These are phyloP conservation scores for Bubalus kerabau DNA, from an alignment of 2,113 vertebrate species.

Conservation along the genomic window DNA sequence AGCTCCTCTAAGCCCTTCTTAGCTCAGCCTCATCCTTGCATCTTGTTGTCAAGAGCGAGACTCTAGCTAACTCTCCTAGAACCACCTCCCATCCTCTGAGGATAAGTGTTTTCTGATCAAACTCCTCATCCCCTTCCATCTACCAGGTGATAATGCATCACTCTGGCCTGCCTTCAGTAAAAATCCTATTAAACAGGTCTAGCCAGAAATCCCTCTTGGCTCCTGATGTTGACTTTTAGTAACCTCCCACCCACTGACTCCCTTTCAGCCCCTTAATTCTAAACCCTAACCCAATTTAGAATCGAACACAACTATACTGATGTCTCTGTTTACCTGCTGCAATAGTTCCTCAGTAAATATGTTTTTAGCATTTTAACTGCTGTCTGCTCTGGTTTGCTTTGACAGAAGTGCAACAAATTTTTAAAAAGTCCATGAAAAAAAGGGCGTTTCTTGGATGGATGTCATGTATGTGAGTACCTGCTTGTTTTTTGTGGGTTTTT, in stretches of 20 bases:
- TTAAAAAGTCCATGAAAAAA: background rate
- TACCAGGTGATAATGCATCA: background rate
- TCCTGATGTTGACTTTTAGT: background rate
- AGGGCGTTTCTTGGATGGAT: background rate
- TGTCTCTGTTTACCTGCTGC: background rate
- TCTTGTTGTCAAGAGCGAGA: background rate
- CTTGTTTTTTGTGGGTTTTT: background rate
- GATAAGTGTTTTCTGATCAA: background rate
- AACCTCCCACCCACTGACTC: background rate
- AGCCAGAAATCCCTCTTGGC: background rate
- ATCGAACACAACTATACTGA: background rate
- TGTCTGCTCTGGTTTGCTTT: background rate
- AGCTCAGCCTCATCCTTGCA: background rate
- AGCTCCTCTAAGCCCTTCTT: background rate
- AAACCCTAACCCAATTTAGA: background rate
- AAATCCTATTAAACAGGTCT: background rate
- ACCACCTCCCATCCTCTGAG: background rate
- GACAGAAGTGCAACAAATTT: background rate
- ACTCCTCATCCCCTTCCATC: background rate
- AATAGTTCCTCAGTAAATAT: background rate
- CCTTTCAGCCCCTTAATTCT: background rate
- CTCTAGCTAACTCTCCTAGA: background rate
- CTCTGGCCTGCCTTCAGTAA: background rate
- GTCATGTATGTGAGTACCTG: background rate
- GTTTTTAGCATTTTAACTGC: background rate